A percentile compares a stretch with the other conserved stretches of the same genome.
These are phyloP conservation scores for Micoletzkya japonica DNA, from an alignment of 2,888 invertebrate genomes.

Conservation along the genomic window DNA sequence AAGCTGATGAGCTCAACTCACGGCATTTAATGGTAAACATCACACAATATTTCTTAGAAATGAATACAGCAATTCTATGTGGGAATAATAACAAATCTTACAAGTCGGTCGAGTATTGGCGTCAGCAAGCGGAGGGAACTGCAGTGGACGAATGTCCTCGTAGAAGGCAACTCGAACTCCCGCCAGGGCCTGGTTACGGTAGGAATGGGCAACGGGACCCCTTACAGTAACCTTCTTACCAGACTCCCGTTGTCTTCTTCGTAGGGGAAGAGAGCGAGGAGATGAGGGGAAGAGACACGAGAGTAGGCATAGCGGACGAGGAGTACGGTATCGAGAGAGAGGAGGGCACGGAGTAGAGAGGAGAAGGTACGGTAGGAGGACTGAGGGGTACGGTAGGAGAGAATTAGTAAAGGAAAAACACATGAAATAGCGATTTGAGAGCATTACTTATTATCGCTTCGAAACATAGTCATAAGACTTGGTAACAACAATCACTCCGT, in stretches of 20 bases:
- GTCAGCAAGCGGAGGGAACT: slow-evolving; percentile 28
- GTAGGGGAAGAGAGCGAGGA: slow-evolving; percentile 26
- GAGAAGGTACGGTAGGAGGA: background rate
- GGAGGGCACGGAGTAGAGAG: background rate
- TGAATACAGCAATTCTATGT: background rate
- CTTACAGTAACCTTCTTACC: slow-evolving; percentile 1
- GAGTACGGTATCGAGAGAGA: slow-evolving; percentile 16
- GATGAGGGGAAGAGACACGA: background rate
- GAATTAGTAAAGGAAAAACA: too few relatives aligned
- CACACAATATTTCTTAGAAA: background rate
- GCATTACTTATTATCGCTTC: background rate
- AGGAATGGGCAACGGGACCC: background rate
- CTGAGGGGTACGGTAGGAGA: background rate
- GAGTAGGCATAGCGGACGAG: slow-evolving; percentile 25
- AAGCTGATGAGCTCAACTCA: slow-evolving; percentile 23
- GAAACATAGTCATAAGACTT: background rate
- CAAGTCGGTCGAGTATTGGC: slow-evolving; percentile 1
- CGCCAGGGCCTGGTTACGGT: slow-evolving; percentile 16
- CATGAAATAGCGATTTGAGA: background rate
- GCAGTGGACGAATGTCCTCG: slow-evolving; percentile 24
- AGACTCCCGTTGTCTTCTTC: slow-evolving; percentile 21
- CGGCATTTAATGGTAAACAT: background rate
- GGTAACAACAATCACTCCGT: too few relatives aligned
- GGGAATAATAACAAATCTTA: background rate
- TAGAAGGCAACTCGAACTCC: slow-evolving; percentile 28